These are phyloP conservation scores for Caenorhabditis sulstoni DNA, from an alignment of 2,888 invertebrate genomes.

Conservation along the genomic window DNA sequence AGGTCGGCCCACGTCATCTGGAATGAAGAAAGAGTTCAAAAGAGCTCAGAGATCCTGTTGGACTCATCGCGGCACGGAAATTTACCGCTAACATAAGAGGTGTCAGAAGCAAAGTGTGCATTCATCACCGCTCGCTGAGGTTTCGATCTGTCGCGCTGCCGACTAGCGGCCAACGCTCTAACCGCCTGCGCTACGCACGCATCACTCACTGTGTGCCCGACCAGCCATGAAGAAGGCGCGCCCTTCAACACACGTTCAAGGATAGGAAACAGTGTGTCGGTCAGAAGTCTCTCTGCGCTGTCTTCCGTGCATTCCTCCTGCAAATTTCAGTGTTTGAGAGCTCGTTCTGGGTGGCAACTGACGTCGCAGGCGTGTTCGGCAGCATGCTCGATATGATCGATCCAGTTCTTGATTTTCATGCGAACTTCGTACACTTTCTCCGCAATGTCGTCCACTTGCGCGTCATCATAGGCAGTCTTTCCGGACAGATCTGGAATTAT, in stretches of 20 bases:
- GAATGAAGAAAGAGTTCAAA: constrained; percentile 7
- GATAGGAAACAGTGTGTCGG: constrained; percentile 50
- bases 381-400: constrained; percentile 68
- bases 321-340: constrained; percentile 12
- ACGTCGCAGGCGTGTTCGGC: constrained; percentile 68
- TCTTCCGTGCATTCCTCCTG: constrained; percentile 60
- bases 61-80: constrained; percentile 64
- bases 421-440: constrained; percentile 66
- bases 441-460: constrained; percentile 68
- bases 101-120: constrained; percentile 63
- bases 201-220: constrained; percentile 62
- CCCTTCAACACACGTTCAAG: constrained; percentile 47
- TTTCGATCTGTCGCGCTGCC: constrained; percentile 3
- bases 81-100: constrained; percentile 66
- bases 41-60: constrained; percentile 62
- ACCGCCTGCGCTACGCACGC: constrained; percentile 53
- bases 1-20: constrained; percentile 72
- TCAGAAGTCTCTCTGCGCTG: constrained; percentile 22
- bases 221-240: constrained; percentile 59
- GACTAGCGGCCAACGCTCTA: constrained; percentile 5
- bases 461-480: constrained; percentile 66
- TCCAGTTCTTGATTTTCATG: constrained; percentile 66
- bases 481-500: constrained; percentile 65
- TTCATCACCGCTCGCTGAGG: constrained; percentile 57
- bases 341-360: background rate